These are phyloP conservation scores for Coregonus ussuriensis DNA, from an alignment of 2,797 vertebrate genomes.

Conservation along the genomic window DNA sequence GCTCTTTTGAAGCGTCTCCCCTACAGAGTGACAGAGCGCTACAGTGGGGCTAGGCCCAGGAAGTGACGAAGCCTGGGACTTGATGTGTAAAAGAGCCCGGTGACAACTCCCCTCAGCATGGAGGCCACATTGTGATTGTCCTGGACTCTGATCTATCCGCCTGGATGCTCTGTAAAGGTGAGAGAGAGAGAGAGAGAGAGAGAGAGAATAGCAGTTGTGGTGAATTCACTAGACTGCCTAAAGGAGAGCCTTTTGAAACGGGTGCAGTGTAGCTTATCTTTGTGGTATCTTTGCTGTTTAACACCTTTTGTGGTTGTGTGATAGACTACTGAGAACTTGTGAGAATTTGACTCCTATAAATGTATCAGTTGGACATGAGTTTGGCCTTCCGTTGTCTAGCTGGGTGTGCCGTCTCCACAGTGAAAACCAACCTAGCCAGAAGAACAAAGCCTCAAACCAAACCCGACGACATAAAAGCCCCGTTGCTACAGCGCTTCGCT, in stretches of 20 bases:
- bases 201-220: slow-evolving; percentile 1
- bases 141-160: not conserved
- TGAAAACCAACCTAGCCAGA: not conserved
- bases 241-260: not conserved
- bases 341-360: not conserved
- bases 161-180: not conserved
- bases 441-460: too few species aligned
- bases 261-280: not conserved
- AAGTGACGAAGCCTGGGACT: slow-evolving; percentile 44
- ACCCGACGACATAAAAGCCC: not conserved
- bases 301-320: not conserved
- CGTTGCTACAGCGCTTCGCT: not conserved
- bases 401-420: not conserved
- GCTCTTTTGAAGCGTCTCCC: slow-evolving; percentile 39
- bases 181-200: not conserved
- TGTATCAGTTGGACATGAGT: not conserved
- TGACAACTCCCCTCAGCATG: slow-evolving; percentile 51
- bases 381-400: not conserved
- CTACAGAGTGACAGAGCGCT: slow-evolving; percentile 38
- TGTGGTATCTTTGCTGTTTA: not conserved
- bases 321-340: not conserved
- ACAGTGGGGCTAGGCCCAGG: slow-evolving; percentile 41
- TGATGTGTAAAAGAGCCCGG: slow-evolving; percentile 49
- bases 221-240: too few species aligned
- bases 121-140: slow-evolving; percentile 39